Evolutionary conservation across 2,888 invertebrate species (phyloP), one percentile per base, ranked within the genome.

Genomic region (Carterocephalus palaemon): DNA sequence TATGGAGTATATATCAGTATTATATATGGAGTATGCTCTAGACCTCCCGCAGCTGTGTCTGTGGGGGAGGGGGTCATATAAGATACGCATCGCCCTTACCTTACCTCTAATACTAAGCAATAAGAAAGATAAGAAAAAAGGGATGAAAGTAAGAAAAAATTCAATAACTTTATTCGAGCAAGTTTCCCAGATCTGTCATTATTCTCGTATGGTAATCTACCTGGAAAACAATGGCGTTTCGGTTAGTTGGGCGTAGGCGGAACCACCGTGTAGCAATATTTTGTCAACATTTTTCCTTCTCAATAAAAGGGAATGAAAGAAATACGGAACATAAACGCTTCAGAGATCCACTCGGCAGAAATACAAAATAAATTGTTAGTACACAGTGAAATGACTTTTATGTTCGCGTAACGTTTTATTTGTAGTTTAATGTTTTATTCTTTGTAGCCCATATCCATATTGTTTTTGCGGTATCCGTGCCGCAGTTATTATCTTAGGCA

Each of bases 251-350:
- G 20, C 15, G 42, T 36, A 24, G 15, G 33, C 15, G 19, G 5
- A 4, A 28, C 24, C 22, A 20, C 33, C 2, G 9, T 36, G n/a
- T 36, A 29, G 12, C 29, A 22, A 39, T 31, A 36, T 43, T 43
- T 43, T 36, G 42, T 43, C 42, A 43, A 43, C 42, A 36, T 43
- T 43, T n/a, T 43, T 43, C 42, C 42, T 43, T 22, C 29, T 10
- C 42, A 34, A 36, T 36, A 43, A 34, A 34, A 34, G 28, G 15
- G 28, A 43, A 43, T 34, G 29, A 36, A 29, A 43, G 36, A 43
- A 43, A 43, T 22, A 16, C 20, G 33, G 8, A 29, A 43, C 22
- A 10, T 43, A 43, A 43, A 43, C 22, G 42, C 28, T 36, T 36
- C 9, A 6, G 29, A 34, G 36, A 43, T 43, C 36, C 29, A 36